Percentiles rank a stretch among this genome's conserved stretches.
phyloP scores from a whole-genome alignment of 2,797 vertebrate genomes.

The Galago senegalensis region DNA sequence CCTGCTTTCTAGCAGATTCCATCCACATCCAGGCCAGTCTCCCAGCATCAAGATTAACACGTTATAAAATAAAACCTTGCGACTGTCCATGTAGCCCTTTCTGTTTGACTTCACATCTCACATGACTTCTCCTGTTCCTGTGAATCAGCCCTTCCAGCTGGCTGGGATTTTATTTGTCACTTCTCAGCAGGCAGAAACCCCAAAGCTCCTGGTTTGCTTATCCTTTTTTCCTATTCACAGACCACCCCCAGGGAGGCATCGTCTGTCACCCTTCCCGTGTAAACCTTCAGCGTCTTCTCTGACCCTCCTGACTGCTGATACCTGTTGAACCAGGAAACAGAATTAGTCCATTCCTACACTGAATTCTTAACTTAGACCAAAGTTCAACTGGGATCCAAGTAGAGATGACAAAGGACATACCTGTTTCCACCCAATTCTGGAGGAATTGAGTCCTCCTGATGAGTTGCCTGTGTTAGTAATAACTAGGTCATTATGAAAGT shows the following conservation, averaged over 20 bases:
- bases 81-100: background rate
- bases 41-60: background rate
- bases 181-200: background rate
- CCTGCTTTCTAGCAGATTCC: background rate
- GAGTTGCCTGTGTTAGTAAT: background rate
- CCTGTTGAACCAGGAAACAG: background rate
- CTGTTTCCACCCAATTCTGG: background rate
- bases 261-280: background rate
- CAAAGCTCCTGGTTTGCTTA: background rate
- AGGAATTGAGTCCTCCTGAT: background rate
- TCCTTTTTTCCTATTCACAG: background rate
- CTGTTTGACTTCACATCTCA: background rate
- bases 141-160: constrained; percentile 10
- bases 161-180: background rate
- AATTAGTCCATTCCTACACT: background rate
- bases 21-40: background rate
- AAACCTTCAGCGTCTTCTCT: background rate
- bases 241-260: background rate
- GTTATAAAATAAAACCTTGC: background rate
- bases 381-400: background rate
- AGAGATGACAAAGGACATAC: background rate
- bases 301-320: background rate
- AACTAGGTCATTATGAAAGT: too few species aligned
- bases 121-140: background rate
- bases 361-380: background rate